A percentile compares a stretch with the other conserved stretches of the same genome.
These are phyloP conservation scores for Sisor rabdophorus DNA, from an alignment of 2,113 vertebrate genomes.

Conservation along the genomic window DNA sequence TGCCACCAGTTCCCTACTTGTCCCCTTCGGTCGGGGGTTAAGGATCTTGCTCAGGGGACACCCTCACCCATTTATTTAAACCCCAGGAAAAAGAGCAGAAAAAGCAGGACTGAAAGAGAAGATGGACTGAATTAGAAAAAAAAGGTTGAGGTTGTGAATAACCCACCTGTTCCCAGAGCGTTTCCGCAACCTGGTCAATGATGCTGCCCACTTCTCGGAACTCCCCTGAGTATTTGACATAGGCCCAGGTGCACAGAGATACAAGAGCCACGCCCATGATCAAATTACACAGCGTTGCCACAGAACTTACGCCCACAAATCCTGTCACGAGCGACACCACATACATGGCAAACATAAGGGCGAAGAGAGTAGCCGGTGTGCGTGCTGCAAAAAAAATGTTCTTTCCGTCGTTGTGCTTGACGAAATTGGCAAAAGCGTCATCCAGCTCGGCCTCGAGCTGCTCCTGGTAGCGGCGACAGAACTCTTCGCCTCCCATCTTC, in stretches of 20 bases:
- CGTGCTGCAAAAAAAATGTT: conserved; percentile 97
- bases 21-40: no score
- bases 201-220: conserved; percentile 88
- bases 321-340: conserved; percentile 88
- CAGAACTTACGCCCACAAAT: conserved; percentile 87
- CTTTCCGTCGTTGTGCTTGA: conserved; percentile 97
- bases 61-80: no score
- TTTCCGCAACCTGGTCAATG: conserved; percentile 93
- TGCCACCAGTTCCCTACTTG: no score
- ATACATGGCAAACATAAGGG: conserved; percentile 93
- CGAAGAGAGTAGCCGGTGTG: conserved; percentile 93
- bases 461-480: conserved; percentile 90
- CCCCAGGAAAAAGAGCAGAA: no score
- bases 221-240: conserved; percentile 96
- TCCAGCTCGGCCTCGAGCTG: conserved; percentile 89
- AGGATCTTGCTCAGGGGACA: no score
- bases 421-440: conserved; percentile 84
- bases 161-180: conserved; percentile 98
- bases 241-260: conserved; percentile 91
- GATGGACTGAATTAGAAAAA: conserved; percentile 40
- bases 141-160: conserved; percentile 50
- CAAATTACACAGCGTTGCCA: conserved; percentile 86
- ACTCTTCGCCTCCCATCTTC: conserved; percentile 98
- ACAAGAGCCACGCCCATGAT: conserved; percentile 85
- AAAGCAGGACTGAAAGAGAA: background rate